Evolutionary conservation across 2,888 invertebrate genomes (phyloP).

Genomic region (Ophioninae sp.): DNA sequence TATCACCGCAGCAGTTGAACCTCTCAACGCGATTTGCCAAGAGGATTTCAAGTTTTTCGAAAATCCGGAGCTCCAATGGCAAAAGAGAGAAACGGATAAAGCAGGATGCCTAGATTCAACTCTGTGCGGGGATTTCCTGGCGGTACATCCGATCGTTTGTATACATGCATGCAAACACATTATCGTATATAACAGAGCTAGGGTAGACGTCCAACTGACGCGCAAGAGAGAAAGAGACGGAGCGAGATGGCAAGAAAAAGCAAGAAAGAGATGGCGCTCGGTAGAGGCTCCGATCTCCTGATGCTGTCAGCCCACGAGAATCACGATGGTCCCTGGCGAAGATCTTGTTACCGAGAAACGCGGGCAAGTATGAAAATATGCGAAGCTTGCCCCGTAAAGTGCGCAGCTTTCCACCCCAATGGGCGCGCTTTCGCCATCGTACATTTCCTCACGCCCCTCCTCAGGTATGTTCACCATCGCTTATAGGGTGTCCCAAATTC

Average conservation of each 20-base stretch:
- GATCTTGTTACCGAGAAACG: constrained; percentile 63
- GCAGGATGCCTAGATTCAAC: background rate
- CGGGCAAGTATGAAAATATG: constrained; percentile 64
- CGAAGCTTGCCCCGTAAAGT: constrained; percentile 62
- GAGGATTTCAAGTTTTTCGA: background rate
- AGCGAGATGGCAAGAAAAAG: constrained; percentile 3
- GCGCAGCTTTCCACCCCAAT: constrained; percentile 58
- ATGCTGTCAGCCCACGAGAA: constrained; percentile 57
- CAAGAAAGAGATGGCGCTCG: background rate
- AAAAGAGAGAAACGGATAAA: background rate
- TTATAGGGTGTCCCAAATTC: background rate
- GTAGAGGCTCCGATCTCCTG: constrained; percentile 27
- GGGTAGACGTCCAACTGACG: constrained; percentile 7
- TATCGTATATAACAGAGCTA: constrained; percentile 32
- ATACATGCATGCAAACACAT: constrained; percentile 25
- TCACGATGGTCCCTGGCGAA: constrained; percentile 55
- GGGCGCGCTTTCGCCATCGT: constrained; percentile 50
- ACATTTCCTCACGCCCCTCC: constrained; percentile 22
- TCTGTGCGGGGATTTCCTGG: background rate
- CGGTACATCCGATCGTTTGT: constrained; percentile 1
- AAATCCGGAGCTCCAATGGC: background rate
- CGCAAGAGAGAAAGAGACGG: background rate
- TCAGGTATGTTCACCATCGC: constrained; percentile 2
- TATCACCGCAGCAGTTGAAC: background rate
- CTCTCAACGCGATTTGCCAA: background rate